Base-by-base conservation (phyloP, 1,140 invertebrate species). In the Choristoneura fumiferana region DNA sequence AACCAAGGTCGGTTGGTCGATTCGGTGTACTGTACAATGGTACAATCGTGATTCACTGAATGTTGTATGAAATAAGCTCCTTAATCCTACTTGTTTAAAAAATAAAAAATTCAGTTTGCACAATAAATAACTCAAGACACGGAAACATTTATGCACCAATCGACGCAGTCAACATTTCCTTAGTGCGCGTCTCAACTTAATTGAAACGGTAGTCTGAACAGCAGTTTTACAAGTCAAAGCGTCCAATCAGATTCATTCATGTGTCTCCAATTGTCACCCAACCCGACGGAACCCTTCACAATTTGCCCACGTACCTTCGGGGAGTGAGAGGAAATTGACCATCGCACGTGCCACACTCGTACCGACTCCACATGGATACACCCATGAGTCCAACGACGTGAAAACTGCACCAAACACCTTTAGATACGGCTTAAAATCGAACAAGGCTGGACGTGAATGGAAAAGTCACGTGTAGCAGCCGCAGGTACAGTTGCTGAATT, bases 281-380 rank as follows among this genome's bases (percentile, higher is more conserved):
- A 37, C 58, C 65, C 56, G 60, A 57, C 61, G 57, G 49, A 53
- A 33, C 37, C 57, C 59, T 54, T 55, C 60, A 39, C 54, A 64
- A 66, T 65, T 60, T 40, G 58, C 49, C 62, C 62, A 61, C 67
- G 70, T 67, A 60, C 35, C 54, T 37, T 55, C 22, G 56, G 22
- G n/a, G 38, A 61, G 43, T 12, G 56, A 68, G 57, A 63, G 74
- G 71, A 77, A 77, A 77, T 77, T 74, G 74, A 69, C 60, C 69
- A 66, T 63, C 64, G 67, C 73, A 76, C 73, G 73, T 76, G 73
- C 59, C 58, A 45, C 37, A 33, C 43, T 29, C 43, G 43, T 15
- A 22, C 17, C 18, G 4, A 49, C 43, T 49, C 43, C 43, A 49
- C 43, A 49, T 49, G 18, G 43, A 17, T 49, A 49, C 14, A 43